These are phyloP conservation scores for Pterostichus madidus DNA, from an alignment of 2,888 invertebrate genomes.

Conservation along the genomic window DNA sequence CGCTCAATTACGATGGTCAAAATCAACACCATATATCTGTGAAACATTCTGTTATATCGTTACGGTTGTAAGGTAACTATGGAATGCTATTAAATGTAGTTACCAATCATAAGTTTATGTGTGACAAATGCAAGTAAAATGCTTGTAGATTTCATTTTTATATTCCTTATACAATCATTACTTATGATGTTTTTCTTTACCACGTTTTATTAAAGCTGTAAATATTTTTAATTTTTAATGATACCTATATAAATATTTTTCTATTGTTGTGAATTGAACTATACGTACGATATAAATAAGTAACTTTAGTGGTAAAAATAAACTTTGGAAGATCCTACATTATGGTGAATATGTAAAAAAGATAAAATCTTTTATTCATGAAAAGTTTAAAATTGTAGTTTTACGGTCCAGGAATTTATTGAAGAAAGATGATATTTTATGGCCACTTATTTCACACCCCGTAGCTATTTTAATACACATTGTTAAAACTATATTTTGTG, in stretches of 20 bases:
- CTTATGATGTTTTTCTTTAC: neutral
- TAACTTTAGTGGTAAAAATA: constrained; percentile 1
- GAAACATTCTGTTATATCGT: neutral
- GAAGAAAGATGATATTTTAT: neutral
- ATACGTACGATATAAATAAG: neutral
- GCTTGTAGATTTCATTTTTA: constrained; percentile 5
- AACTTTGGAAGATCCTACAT: neutral
- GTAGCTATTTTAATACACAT: constrained; percentile 12
- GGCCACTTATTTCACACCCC: constrained; percentile 24
- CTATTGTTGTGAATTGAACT: neutral
- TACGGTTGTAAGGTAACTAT: neutral
- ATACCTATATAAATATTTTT: neutral
- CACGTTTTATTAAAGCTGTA: neutral
- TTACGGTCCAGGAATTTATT: constrained; percentile 14
- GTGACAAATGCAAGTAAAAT: constrained; percentile 38
- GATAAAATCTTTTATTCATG: constrained; percentile 20
- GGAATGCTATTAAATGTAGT: constrained; percentile 25
- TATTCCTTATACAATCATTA: constrained; percentile 5
- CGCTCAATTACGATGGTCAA: too few species aligned
- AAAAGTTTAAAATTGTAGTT: constrained; percentile 14
- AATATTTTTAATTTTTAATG: neutral
- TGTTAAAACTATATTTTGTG: too few species aligned
- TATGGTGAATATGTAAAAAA: constrained; percentile 29
- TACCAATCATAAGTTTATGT: constrained; percentile 10
- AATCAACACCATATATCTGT: neutral